Conservation (phyloP, 1,140 invertebrate genomes). For the Pseudomyrmex concolor region DNA sequence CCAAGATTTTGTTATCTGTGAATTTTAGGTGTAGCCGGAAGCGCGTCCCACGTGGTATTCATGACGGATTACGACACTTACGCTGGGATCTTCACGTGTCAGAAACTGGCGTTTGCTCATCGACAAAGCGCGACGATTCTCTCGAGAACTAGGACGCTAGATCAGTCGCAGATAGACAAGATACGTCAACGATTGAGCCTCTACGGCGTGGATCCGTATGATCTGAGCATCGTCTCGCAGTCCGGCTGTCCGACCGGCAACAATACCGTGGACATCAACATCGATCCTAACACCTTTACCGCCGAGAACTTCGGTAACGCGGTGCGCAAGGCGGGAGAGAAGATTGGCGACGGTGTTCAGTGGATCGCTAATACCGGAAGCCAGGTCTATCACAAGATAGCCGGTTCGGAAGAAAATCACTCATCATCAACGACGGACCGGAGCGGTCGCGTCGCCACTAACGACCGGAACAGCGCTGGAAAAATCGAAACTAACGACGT, state of each 20-base stretch:
- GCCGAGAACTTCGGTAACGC: conserved; percentile 89
- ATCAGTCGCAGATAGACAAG: conserved; percentile 89
- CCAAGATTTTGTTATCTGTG: conserved; percentile 25
- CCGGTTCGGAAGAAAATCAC: conserved; percentile 75
- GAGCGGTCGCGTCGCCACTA: conserved; percentile 27
- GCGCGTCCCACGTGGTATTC: conserved; percentile 90
- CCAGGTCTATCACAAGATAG: conserved; percentile 86
- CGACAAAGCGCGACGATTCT: conserved; percentile 92
- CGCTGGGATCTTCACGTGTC: conserved; percentile 92
- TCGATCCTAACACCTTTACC: conserved; percentile 91
- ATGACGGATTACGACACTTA: conserved; percentile 91
- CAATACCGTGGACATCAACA: conserved; percentile 89
- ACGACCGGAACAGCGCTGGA: conserved; percentile 16
- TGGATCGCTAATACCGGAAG: conserved; percentile 85
- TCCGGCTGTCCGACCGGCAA: conserved; percentile 87
- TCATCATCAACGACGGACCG: neutral
- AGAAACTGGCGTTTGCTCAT: conserved; percentile 90
- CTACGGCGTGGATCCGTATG: conserved; percentile 90
- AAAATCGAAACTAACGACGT: conserved; percentile 82
- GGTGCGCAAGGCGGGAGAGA: conserved; percentile 90
- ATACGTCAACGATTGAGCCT: conserved; percentile 87
- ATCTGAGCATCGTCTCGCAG: conserved; percentile 91
- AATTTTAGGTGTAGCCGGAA: conserved; percentile 89
- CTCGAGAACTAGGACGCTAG: conserved; percentile 89
- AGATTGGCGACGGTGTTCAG: conserved; percentile 88